Percentiles rank a stretch among this genome's conserved stretches.
Evolutionary conservation across 2,888 invertebrate species (phyloP).

Genomic region (Herminia tarsipennalis): DNA sequence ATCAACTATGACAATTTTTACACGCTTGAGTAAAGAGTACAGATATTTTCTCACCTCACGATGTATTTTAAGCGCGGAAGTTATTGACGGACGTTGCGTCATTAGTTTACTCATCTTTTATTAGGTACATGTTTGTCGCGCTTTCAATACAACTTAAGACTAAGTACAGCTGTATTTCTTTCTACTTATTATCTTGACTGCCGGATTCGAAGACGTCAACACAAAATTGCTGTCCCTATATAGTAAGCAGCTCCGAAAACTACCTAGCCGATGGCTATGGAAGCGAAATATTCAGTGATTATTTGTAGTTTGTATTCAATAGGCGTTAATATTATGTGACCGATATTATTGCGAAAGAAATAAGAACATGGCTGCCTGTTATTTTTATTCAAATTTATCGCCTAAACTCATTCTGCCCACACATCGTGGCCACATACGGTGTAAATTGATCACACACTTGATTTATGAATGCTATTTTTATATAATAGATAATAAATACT

Average conservation of each 20-base stretch:
- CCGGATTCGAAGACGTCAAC: too few relatives aligned
- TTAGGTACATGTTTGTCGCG: too few relatives aligned
- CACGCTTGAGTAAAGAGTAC: slow-evolving; percentile 34
- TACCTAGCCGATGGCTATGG: too few relatives aligned
- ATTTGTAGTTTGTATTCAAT: background rate
- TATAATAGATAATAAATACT: slow-evolving; percentile 50
- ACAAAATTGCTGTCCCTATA: too few relatives aligned
- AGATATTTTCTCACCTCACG: slow-evolving; percentile 38
- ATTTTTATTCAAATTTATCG: slow-evolving; percentile 58
- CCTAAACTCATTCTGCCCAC: slow-evolving; percentile 62
- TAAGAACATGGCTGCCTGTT: slow-evolving; percentile 41
- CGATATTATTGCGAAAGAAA: slow-evolving; percentile 41
- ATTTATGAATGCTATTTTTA: slow-evolving; percentile 62
- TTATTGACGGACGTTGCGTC: slow-evolving; percentile 31
- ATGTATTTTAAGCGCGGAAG: slow-evolving; percentile 33
- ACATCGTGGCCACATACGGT: slow-evolving; percentile 46
- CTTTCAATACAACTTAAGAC: too few relatives aligned
- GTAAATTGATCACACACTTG: slow-evolving; percentile 61
- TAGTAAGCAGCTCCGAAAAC: too few relatives aligned
- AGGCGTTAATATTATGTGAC: slow-evolving; percentile 21
- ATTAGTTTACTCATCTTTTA: too few relatives aligned
- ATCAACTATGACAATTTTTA: slow-evolving; percentile 45
- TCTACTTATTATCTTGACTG: too few relatives aligned
- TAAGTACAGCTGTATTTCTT: too few relatives aligned
- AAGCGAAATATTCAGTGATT: too few relatives aligned